Evolutionary conservation across 92 coral and sea anemone species (phyloP).

Genomic region (Umimayanthus chanpuru): DNA sequence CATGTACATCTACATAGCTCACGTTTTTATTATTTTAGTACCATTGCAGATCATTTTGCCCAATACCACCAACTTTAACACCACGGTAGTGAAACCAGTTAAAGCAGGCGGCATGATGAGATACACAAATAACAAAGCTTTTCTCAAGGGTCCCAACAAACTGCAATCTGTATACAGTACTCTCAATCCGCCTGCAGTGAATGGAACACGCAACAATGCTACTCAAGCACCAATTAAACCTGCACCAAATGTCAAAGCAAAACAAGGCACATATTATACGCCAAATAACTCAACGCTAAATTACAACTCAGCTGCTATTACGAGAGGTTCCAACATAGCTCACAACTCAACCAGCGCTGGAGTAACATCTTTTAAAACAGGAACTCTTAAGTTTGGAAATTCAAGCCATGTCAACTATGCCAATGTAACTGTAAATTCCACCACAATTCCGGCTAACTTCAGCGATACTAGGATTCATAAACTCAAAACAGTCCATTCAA

Average conservation of each 20-base stretch:
- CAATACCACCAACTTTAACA: background rate
- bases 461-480: background rate
- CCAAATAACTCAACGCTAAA: background rate
- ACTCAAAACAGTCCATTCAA: background rate
- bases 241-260: background rate
- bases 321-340: background rate
- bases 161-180: background rate
- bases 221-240: too few relatives aligned
- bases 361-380: background rate
- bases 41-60: conserved; percentile 4
- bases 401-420: background rate
- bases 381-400: background rate
- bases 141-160: background rate
- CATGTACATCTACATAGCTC: too few relatives aligned
- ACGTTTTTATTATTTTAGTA: background rate
- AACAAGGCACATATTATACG: background rate
- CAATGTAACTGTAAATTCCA: background rate
- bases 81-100: background rate
- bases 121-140: background rate
- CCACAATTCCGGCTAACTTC: background rate
- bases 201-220: background rate
- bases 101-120: background rate
- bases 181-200: background rate
- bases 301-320: background rate
- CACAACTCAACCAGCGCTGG: background rate